These are phyloP conservation scores for Alces alces DNA, from an alignment of 2,113 vertebrate genomes.

Conservation along the genomic window DNA sequence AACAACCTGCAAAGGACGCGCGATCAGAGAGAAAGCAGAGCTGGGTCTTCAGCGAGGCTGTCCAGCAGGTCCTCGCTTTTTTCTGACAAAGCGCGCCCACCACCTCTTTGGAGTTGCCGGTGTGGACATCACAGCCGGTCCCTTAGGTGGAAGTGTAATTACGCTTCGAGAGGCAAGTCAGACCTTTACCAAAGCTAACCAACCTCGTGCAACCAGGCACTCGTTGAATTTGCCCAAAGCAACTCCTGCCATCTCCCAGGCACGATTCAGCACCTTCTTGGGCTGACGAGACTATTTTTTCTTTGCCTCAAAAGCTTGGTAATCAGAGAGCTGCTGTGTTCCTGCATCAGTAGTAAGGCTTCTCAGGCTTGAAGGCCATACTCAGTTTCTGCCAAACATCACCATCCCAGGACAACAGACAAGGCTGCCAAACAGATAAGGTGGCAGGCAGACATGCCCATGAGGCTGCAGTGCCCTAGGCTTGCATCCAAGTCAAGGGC, in stretches of 20 bases:
- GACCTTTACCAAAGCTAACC: neutral
- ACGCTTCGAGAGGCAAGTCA: neutral
- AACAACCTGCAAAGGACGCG: fast-evolving
- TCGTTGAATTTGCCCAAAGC: neutral
- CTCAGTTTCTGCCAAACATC: neutral
- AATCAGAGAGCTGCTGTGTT: neutral
- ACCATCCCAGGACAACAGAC: neutral
- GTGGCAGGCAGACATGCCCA: neutral
- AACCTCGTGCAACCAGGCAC: neutral
- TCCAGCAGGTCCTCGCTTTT: no score
- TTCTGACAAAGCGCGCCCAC: fast-evolving
- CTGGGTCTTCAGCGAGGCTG: fast-evolving
- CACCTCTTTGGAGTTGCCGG: fast-evolving
- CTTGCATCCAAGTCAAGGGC: neutral
- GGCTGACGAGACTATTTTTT: neutral
- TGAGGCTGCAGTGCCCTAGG: fast-evolving
- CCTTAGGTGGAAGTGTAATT: neutral
- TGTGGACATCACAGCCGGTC: fast-evolving
- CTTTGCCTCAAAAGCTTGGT: neutral
- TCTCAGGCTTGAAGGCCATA: neutral
- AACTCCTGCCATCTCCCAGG: neutral
- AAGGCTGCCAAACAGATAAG: neutral
- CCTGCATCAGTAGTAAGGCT: neutral
- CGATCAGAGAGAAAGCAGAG: neutral
- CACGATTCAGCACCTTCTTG: neutral